Conservation (phyloP, 2,797 vertebrate genomes). For the Gobionotothen gibberifrons region DNA sequence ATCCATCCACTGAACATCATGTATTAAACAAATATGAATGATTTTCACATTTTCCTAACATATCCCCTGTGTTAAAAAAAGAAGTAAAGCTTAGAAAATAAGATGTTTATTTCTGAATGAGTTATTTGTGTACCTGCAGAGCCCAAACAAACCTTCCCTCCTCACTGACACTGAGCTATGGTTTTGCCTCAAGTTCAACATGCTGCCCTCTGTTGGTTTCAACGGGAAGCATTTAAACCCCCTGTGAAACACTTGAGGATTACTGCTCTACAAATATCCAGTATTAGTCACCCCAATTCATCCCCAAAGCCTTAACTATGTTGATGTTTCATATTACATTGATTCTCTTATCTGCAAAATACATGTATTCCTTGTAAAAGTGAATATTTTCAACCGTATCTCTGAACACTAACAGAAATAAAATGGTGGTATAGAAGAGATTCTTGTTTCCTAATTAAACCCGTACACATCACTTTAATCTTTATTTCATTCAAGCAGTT, state of each 20-base stretch:
- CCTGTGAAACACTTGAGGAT: neutral
- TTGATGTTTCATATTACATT: neutral
- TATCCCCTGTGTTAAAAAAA: neutral
- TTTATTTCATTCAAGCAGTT: neutral
- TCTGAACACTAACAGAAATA: too few relatives aligned
- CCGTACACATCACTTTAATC: neutral
- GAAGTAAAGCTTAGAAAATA: slow-evolving; percentile 29
- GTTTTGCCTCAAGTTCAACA: slow-evolving; percentile 31
- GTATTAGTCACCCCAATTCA: neutral
- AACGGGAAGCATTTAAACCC: neutral
- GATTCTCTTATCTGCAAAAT: neutral
- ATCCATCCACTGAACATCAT: neutral
- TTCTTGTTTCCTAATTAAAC: too few relatives aligned
- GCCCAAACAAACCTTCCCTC: slow-evolving; percentile 18
- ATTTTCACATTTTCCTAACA: slow-evolving; percentile 25
- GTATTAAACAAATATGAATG: slow-evolving; percentile 6
- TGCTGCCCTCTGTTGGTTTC: slow-evolving; percentile 67
- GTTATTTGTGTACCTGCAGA: slow-evolving; percentile 34
- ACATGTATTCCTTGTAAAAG: neutral
- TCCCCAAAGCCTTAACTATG: neutral
- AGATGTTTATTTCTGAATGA: slow-evolving; percentile 44
- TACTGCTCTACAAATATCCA: too few relatives aligned
- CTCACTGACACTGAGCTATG: neutral
- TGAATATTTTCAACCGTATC: neutral
- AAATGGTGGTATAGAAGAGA: too few relatives aligned